Base-by-base conservation (phyloP, 1,140 invertebrate species). In the Calosoma granatense region DNA sequence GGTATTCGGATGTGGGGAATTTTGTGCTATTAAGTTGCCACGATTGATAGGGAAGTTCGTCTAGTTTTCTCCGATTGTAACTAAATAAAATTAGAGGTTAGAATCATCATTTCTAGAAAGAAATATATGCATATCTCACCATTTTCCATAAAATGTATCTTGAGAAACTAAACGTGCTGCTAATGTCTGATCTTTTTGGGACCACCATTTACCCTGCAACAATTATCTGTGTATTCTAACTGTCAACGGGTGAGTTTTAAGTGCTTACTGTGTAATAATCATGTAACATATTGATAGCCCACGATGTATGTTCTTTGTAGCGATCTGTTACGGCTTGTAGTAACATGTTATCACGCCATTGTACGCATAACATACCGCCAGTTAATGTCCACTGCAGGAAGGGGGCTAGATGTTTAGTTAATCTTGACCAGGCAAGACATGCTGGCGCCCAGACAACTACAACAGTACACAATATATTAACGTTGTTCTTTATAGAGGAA, bases 1-100 rank as follows among this genome's bases (percentile, higher is more conserved):
- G 70, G 61, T 75, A 73, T 14, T 69, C 65, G 20, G 67, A 71
- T 30, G 63, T 59, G 30, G 69, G 63, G 11, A 74, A 63, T 55
- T 63, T 61, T 63, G 63, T 51, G 65, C 65, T 20, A 64, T 69
- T 51, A 19, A 72, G 51, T 53, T 71, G 64, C 58, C 64, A 67
- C 53, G 69, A 72, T 61, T 90, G 87, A 72, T 82, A 87, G 54
- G 90, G 89, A 43, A 92, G 74, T 72, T 93, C 89, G 70, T 89
- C 87, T 43, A 90, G 74, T 73, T 86, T 88, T 67, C 90, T 74
- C n/a, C 81, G 77, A 70, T 92, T 90, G 69, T 84, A 85, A 66
- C 84, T 85, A 67, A 23, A 74, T 74, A 39, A 59, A 55, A 20
- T 55, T 36, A 36, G 26, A 52, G 55, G 20, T 26, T 17, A 22